Evolutionary conservation across 2,113 vertebrate genomes (phyloP), one percentile per base, ranked within the genome.

Genomic region (Crotalus horridus): DNA sequence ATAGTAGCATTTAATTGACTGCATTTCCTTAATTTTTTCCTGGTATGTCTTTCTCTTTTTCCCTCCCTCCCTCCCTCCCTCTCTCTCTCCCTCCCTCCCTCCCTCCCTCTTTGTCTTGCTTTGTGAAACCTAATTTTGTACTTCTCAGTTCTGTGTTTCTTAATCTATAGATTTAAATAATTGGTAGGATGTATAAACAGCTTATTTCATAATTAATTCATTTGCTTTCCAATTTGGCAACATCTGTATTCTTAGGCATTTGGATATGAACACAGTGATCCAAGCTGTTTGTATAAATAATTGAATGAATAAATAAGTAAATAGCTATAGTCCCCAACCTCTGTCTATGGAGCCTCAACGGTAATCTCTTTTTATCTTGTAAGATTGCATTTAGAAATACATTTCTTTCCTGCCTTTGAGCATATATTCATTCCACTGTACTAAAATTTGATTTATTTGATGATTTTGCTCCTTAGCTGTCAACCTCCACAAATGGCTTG

Each of bases 301-400:
- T 85, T 94, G 93, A 96, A 87, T 92, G 85, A 96, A 95, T 90
- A 95, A 95, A 69, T 93, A 95, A 92, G 23, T 91, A 93, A 94
- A 86, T 23, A 90, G 48, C 3, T 0, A 55, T 89, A 59, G 91
- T 90, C 29, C 93, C 61, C 39, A 54, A 54, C 55, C 64, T 88
- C 91, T 90, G 33, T 58, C 88, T 91, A 3, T 91, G 24, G n/a
- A 94, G 53, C 92, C 61, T 90, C 88, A 93, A 12, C 89, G 85
- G 11, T 89, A 96, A 92, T 92, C 54, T 81, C 85, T 91, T 89
- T 96, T 89, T 93, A 69, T 94, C 90, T 96, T 69, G 23, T 87
- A 95, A 93, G 91, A 26, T 13, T 94, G 26, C 86, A 87, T 95
- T 97, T 95, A 96, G 92, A 95, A 96, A 93, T 93, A 93, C 51